These are phyloP conservation scores for Abrostola tripartita DNA, from an alignment of 2,888 invertebrate genomes.

Conservation along the genomic window DNA sequence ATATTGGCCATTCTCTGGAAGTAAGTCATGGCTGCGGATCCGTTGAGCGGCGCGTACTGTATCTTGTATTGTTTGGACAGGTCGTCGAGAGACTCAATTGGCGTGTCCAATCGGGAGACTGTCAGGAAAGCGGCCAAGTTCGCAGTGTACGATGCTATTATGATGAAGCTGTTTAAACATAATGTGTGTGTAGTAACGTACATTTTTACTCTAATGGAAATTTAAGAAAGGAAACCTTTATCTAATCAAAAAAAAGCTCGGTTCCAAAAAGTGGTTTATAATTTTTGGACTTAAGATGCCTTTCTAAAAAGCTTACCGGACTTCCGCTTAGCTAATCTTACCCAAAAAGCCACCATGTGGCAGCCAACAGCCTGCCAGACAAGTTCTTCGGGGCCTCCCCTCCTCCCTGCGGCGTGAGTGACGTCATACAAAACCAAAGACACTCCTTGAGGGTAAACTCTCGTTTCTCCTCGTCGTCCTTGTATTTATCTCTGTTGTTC, in stretches of 20 bases:
- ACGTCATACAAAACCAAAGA: conserved; percentile 99
- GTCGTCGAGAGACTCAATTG: conserved; percentile 97
- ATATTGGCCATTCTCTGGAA: conserved; percentile 98
- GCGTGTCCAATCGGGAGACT: conserved; percentile 96
- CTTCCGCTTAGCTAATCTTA: conserved; percentile 52
- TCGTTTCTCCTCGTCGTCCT: conserved; percentile 97
- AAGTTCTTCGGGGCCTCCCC: conserved; percentile 99
- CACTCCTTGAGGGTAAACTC: conserved; percentile 98
- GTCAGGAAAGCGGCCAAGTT: conserved; percentile 99
- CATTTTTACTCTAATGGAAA: too few species aligned
- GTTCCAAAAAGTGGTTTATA: too few species aligned
- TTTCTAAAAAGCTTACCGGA: too few species aligned
- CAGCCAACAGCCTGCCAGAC: conserved; percentile 97
- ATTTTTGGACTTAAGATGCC: too few species aligned
- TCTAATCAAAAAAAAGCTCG: too few species aligned
- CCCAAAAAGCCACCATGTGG: conserved; percentile 99
- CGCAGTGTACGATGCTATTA: conserved; percentile 99
- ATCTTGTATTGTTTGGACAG: conserved; percentile 98
- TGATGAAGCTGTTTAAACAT: conserved; percentile 91
- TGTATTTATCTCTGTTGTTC: conserved; percentile 97
- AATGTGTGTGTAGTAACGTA: too few species aligned
- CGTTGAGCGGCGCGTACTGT: conserved; percentile 96
- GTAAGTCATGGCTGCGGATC: conserved; percentile 97
- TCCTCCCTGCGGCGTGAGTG: conserved; percentile 97
- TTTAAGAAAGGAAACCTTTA: too few species aligned